phyloP scores from a whole-genome alignment of 1,140 invertebrate genomes.

The Drosophila persimilis region DNA sequence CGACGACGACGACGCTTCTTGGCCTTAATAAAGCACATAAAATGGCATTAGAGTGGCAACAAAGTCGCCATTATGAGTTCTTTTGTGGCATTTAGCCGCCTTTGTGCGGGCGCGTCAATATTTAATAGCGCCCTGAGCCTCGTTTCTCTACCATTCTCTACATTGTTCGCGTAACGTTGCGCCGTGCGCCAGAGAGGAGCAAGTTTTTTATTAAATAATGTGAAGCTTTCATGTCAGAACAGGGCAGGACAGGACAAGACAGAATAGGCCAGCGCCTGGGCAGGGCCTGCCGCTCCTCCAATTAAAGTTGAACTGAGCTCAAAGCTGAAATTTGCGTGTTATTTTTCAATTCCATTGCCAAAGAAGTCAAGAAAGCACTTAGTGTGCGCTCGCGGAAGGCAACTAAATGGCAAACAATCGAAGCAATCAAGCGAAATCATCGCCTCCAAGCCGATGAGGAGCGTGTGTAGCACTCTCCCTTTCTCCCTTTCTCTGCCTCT shows the following conservation, averaged over 20 bases:
- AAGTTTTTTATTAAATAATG: conserved; percentile 62
- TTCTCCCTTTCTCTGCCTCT: too few relatives aligned
- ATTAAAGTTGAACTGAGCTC: conserved; percentile 40
- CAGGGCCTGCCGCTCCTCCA: conserved; percentile 10
- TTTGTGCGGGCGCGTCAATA: conserved; percentile 72
- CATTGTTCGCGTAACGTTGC: conserved; percentile 23
- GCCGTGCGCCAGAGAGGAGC: conserved; percentile 21
- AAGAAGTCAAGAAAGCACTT: conserved; percentile 49
- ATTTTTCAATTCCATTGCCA: conserved; percentile 23
- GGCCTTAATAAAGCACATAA: conserved; percentile 75
- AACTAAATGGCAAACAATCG: conserved; percentile 70
- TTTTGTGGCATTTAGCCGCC: conserved; percentile 77
- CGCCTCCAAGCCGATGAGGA: conserved; percentile 38
- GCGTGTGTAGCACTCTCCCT: conserved; percentile 21
- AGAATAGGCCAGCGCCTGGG: neutral
- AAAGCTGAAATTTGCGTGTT: conserved; percentile 23
- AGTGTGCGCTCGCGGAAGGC: neutral
- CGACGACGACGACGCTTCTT: neutral
- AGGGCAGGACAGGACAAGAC: conserved; percentile 6
- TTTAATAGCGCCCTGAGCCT: conserved; percentile 65
- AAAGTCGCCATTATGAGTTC: conserved; percentile 79
- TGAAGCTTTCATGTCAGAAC: conserved; percentile 46
- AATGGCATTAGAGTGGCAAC: conserved; percentile 72
- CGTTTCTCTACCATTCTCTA: conserved; percentile 14
- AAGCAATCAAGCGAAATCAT: conserved; percentile 78